Evolutionary conservation across 2,888 invertebrate species (phyloP).

Genomic region (Leptinotarsa tumamoca): DNA sequence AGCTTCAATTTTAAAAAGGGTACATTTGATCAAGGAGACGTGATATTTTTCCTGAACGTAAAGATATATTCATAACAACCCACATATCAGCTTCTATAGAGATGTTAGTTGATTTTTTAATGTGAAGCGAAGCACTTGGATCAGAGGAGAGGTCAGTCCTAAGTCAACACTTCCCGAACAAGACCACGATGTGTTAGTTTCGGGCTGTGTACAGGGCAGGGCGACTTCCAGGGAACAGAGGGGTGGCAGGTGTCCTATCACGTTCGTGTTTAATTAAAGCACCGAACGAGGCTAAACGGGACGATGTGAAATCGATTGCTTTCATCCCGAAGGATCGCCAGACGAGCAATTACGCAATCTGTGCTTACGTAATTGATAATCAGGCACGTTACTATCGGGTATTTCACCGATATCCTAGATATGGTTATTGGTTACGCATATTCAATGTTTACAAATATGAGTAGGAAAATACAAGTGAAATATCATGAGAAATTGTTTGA

Average conservation of each 20-base stretch:
- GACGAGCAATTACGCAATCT: slow-evolving; percentile 73
- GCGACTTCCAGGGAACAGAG: slow-evolving; percentile 28
- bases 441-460: not conserved
- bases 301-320: slow-evolving; percentile 63
- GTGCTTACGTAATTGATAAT: slow-evolving; percentile 72
- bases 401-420: slow-evolving; percentile 1
- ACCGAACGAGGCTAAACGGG: slow-evolving; percentile 58
- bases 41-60: too few species aligned
- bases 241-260: slow-evolving; percentile 48
- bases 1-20: too few species aligned
- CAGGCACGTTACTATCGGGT: slow-evolving; percentile 63
- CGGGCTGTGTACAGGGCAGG: slow-evolving; percentile 23
- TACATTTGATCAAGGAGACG: too few species aligned
- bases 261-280: slow-evolving; percentile 60
- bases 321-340: slow-evolving; percentile 66
- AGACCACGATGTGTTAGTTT: slow-evolving; percentile 10
- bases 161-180: not conserved
- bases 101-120: not conserved
- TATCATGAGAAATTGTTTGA: not conserved
- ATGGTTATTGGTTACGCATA: not conserved
- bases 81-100: not conserved
- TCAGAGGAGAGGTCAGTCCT: slow-evolving; percentile 1
- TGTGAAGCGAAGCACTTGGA: not conserved
- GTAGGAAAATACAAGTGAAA: not conserved
- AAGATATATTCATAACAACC: too few species aligned